Percentiles rank a stretch among this genome's conserved stretches.
Evolutionary conservation across 2,113 vertebrate genomes (phyloP).

Genomic region (Spilogale gracilis): DNA sequence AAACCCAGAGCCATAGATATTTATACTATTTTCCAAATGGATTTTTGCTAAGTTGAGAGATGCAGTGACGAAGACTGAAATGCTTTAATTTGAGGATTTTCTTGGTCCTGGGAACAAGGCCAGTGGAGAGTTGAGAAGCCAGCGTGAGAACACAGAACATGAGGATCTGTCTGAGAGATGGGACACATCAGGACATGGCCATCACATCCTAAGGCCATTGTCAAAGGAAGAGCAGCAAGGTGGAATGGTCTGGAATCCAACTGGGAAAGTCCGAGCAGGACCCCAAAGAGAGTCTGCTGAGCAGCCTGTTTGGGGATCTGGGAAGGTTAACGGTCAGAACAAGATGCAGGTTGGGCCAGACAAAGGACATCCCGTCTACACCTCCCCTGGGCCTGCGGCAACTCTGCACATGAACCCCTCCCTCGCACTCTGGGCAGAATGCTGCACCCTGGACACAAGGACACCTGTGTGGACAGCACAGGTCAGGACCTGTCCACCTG

Average conservation of each 20-base stretch:
- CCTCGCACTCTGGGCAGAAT: accelerated
- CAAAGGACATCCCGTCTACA: not conserved
- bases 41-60: not conserved
- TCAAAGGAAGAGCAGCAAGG: not conserved
- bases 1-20: not conserved
- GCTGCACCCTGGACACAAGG: no score
- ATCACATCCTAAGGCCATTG: not conserved
- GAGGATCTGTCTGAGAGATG: not conserved
- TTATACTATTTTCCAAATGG: not conserved
- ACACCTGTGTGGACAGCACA: accelerated
- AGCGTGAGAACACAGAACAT: not conserved
- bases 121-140: not conserved
- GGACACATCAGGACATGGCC: not conserved
- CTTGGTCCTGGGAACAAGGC: not conserved
- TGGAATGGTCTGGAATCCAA: not conserved
- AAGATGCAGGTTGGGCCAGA: not conserved
- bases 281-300: not conserved
- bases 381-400: accelerated
- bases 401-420: not conserved
- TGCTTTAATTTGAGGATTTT: not conserved
- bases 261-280: not conserved
- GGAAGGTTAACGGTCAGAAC: not conserved
- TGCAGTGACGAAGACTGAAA: not conserved
- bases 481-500: not conserved
- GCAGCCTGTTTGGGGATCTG: no score